phyloP scores from a whole-genome alignment of 2,113 vertebrate genomes.

The Embiotoca jacksoni region DNA sequence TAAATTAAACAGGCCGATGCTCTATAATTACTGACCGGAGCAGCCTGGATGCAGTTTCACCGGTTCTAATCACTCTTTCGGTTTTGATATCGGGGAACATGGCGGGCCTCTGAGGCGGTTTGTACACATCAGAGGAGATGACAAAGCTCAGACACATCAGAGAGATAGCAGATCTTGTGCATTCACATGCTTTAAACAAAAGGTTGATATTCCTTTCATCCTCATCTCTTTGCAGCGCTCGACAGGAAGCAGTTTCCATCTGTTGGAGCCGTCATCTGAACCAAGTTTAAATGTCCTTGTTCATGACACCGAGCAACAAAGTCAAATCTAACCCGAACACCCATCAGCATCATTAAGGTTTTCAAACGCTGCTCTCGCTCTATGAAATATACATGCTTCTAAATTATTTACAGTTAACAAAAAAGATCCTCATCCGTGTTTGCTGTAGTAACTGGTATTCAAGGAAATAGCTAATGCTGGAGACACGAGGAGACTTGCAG shows the following conservation, averaged over 20 bases:
- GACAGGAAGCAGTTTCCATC: background rate
- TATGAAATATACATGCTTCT: constrained; percentile 71
- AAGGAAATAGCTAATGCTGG: constrained; percentile 18
- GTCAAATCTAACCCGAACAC: constrained; percentile 46
- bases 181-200: constrained; percentile 35
- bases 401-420: constrained; percentile 63
- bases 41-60: background rate
- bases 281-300: constrained; percentile 38
- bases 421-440: constrained; percentile 34
- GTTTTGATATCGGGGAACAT: constrained; percentile 22
- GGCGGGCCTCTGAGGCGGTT: constrained; percentile 24
- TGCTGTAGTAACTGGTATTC: constrained; percentile 57
- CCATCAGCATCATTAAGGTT: constrained; percentile 48
- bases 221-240: constrained; percentile 13
- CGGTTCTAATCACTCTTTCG: constrained; percentile 13
- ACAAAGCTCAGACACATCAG: constrained; percentile 43
- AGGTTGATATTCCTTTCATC: constrained; percentile 56
- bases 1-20: constrained; percentile 27
- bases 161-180: constrained; percentile 8
- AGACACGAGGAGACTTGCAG: constrained; percentile 16
- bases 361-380: constrained; percentile 37
- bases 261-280: constrained; percentile 21
- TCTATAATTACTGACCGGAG: constrained; percentile 31
- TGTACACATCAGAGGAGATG: constrained; percentile 40
- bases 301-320: constrained; percentile 1